Percentiles rank a stretch among this genome's conserved stretches.
Evolutionary conservation across 1,140 invertebrate genomes (phyloP).

Genomic region (Drosophila jambulina): DNA sequence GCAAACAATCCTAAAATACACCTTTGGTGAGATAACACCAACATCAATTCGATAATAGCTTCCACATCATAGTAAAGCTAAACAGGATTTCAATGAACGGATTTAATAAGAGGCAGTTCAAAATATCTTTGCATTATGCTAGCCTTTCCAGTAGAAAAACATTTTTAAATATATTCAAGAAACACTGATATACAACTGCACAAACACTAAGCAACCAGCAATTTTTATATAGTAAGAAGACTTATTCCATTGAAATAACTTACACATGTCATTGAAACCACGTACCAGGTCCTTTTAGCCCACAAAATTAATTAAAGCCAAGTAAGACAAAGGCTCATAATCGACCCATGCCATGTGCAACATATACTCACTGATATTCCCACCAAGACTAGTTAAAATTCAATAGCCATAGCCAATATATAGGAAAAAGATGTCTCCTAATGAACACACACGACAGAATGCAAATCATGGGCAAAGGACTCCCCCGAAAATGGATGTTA

Average conservation of each 20-base stretch:
- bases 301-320: background rate
- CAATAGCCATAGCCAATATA: background rate
- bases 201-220: no score
- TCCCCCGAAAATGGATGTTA: slow-evolving; percentile 1
- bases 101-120: slow-evolving; percentile 1
- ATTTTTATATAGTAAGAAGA: no score
- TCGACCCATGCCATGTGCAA: background rate
- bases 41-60: slow-evolving; percentile 25
- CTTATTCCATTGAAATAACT: background rate
- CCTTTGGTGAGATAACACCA: slow-evolving; percentile 10
- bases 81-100: background rate
- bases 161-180: background rate
- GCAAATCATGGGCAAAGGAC: slow-evolving; percentile 4
- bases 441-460: slow-evolving; percentile 3
- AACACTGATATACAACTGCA: no score
- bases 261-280: background rate
- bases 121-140: background rate
- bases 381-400: background rate
- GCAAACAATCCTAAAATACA: slow-evolving; percentile 29
- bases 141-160: background rate
- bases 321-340: background rate
- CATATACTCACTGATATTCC: background rate
- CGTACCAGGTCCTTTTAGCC: background rate
- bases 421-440: background rate
- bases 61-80: slow-evolving; percentile 1